Conservation (phyloP, 2,797 vertebrate genomes). For the Xyrichtys novacula region DNA sequence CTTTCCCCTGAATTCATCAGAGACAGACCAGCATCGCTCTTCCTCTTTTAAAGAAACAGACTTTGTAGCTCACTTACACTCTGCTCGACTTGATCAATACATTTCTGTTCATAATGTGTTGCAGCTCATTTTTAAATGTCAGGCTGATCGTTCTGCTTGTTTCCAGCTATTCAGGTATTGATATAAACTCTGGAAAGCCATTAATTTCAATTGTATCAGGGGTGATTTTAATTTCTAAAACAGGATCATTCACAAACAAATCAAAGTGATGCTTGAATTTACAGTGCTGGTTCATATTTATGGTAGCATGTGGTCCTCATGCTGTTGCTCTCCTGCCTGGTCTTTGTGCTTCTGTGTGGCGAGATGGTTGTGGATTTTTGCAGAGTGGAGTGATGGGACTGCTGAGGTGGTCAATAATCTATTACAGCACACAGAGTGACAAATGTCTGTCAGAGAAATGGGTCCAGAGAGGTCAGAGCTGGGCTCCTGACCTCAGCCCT, state of each 20-base stretch:
- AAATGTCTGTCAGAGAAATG: constrained; percentile 88
- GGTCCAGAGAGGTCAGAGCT: constrained; percentile 84
- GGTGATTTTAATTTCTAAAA: constrained; percentile 10
- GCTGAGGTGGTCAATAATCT: constrained; percentile 90
- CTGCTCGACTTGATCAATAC: neutral
- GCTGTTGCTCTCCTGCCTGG: constrained; percentile 40
- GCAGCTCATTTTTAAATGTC: constrained; percentile 7
- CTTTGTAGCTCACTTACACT: constrained; percentile 15
- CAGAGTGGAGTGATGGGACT: constrained; percentile 80
- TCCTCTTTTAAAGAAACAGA: constrained; percentile 50
- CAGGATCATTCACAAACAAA: constrained; percentile 7
- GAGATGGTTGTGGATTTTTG: constrained; percentile 67
- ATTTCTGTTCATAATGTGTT: neutral
- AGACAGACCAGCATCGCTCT: constrained; percentile 31
- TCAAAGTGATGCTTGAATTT: neutral
- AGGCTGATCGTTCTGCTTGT: constrained; percentile 24
- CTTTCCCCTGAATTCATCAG: constrained; percentile 69
- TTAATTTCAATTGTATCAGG: neutral
- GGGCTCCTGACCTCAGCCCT: constrained; percentile 80
- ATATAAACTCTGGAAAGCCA: constrained; percentile 7
- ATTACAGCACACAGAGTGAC: constrained; percentile 87
- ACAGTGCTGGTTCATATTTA: neutral
- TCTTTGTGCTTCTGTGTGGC: constrained; percentile 42
- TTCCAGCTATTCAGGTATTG: constrained; percentile 2
- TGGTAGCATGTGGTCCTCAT: constrained; percentile 30